Conservation (phyloP, 1,140 invertebrate genomes). For the Acromyrmex heyeri region DNA sequence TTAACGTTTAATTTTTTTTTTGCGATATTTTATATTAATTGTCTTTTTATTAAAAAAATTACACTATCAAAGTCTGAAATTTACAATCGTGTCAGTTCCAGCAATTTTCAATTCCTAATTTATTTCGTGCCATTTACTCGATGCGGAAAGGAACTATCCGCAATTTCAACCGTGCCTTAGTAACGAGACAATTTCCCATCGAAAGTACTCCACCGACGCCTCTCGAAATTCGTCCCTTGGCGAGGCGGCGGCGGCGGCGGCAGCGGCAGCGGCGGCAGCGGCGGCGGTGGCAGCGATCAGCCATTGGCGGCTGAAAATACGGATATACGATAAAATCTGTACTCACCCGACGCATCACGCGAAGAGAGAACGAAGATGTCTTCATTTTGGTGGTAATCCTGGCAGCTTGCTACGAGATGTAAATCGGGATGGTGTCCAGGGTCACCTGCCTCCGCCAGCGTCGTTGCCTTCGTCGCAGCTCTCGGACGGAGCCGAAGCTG, state of each 20-base stretch:
- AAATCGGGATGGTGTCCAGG: not conserved
- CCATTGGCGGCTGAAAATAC: conserved; percentile 42
- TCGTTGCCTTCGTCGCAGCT: not conserved
- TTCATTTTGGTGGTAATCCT: conserved; percentile 89
- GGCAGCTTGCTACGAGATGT: conserved; percentile 67
- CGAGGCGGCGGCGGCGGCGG: not conserved
- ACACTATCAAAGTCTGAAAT: not conserved
- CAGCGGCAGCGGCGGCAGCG: not conserved
- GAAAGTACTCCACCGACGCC: conserved; percentile 5
- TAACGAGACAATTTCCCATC: conserved; percentile 4
- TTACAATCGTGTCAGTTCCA: not conserved
- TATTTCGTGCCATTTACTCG: not conserved
- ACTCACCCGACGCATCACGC: conserved; percentile 92
- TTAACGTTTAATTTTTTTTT: not conserved
- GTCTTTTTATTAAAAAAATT: not conserved
- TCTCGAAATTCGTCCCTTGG: conserved; percentile 26
- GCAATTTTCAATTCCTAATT: not conserved
- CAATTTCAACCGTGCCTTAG: not conserved
- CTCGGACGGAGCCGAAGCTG: conserved; percentile 36
- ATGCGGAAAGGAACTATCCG: too few species aligned
- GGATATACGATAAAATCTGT: not conserved
- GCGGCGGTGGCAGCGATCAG: not conserved
- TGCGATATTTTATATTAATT: not conserved
- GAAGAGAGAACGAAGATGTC: conserved; percentile 92
- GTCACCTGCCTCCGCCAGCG: conserved; percentile 21